phyloP scores from a whole-genome alignment of 2,113 vertebrate species.

The Calyptommatus sinebrachiatus region DNA sequence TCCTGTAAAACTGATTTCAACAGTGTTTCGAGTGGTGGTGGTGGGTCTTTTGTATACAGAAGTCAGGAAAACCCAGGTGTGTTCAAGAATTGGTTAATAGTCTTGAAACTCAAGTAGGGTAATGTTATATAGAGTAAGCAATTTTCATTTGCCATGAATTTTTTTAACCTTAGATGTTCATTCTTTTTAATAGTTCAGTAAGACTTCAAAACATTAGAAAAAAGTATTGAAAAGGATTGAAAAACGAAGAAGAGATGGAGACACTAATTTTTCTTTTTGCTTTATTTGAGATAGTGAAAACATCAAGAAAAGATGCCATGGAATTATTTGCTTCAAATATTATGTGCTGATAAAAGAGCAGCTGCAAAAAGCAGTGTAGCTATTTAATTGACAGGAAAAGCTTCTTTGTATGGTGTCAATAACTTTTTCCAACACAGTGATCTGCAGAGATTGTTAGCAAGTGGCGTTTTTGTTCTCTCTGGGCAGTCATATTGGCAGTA shows the following conservation, averaged over 20 bases:
- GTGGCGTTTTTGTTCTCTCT: neutral
- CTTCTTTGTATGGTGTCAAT: slow-evolving; percentile 13
- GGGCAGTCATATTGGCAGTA: slow-evolving; percentile 1
- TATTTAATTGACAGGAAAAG: slow-evolving; percentile 19
- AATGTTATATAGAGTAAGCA: neutral
- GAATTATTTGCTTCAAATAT: neutral
- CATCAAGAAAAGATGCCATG: neutral
- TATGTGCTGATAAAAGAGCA: neutral
- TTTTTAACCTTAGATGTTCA: neutral
- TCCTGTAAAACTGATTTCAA: too few relatives aligned
- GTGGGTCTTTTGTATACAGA: too few relatives aligned
- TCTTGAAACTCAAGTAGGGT: too few relatives aligned
- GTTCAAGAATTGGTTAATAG: too few relatives aligned
- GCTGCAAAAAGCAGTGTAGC: neutral
- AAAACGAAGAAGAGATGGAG: too few relatives aligned
- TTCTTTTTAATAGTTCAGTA: neutral
- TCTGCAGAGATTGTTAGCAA: slow-evolving; percentile 24
- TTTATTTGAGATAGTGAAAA: neutral
- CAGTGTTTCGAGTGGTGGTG: too few relatives aligned
- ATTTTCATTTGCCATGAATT: neutral
- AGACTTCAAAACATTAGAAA: neutral
- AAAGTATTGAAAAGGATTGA: neutral
- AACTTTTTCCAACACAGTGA: neutral
- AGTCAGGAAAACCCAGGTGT: too few relatives aligned
- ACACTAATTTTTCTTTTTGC: neutral